Evolutionary conservation across 1,140 invertebrate species (phyloP), one percentile per base, ranked within the genome.

Genomic region (Bilobella aurantiaca): DNA sequence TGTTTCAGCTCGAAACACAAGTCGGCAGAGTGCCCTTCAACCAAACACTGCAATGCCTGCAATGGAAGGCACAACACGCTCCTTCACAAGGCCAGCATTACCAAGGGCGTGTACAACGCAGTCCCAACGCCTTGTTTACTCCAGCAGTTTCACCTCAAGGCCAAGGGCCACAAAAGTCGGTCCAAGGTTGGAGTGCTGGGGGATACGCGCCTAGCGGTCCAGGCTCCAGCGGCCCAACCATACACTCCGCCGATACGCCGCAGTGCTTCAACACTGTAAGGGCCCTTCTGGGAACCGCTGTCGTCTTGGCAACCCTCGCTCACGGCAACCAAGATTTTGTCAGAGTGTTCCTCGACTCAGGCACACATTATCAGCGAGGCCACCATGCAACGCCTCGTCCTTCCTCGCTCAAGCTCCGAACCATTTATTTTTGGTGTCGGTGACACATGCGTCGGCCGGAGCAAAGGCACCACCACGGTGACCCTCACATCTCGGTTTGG

Each of bases 321-420:
- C 3, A 28, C 25, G 65, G 47, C 16, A 28, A 58, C 32, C n/a
- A 1, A 29, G 27, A 46, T 16, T 1, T 28, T 14, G 18, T 23
- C 46, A 29, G 62, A 0, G 57, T 27, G 27, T n/a, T 64, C 2
- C 31, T 64, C 5, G 65, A 67, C 28, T 14, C 16, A 34, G 65
- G 61, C 0, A 23, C 65, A 25, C 0, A 25, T n/a, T n/a, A n/a
- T n/a, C n/a, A n/a, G n/a, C n/a, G 18, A 18, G 47, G 8, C 37
- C 23, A 12, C 34, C 63, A 25, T 21, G 21, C n/a, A 57, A 5
- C 18, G 27, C 29, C 49, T 67, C 12, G 60, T 59, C 1, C 21
- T 62, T 18, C n/a, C 1, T 2, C 31, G 62, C 5, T 8, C 3
- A 12, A 12, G n/a, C 0, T 21, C 8, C n/a, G n/a, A n/a, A n/a